Evolutionary conservation across 1,140 invertebrate genomes (phyloP).

Genomic region (Drosophila paulistorum): DNA sequence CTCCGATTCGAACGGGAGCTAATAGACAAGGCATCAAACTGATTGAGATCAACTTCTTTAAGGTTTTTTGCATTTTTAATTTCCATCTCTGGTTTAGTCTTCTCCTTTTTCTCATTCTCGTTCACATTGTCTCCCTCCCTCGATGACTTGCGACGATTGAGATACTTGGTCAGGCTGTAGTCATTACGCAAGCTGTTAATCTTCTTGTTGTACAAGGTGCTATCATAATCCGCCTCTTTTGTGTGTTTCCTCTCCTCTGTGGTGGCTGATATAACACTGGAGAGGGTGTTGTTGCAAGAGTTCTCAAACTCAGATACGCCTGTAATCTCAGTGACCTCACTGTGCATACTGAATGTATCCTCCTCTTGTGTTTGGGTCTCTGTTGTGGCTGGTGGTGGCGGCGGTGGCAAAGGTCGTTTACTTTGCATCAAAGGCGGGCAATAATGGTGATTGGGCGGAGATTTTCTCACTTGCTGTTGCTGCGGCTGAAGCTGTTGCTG

Average conservation of each 20-base stretch:
- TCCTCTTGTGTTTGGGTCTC: conserved; percentile 49
- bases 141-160: conserved; percentile 69
- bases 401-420: conserved; percentile 64
- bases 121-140: conserved; percentile 22
- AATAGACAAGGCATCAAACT: conserved; percentile 74
- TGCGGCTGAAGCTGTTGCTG: conserved; percentile 3
- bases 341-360: conserved; percentile 72
- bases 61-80: conserved; percentile 52
- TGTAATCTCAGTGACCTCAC: conserved; percentile 77
- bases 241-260: conserved; percentile 43
- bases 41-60: conserved; percentile 69
- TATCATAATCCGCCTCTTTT: conserved; percentile 63
- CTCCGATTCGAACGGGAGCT: conserved; percentile 78
- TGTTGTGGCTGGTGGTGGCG: conserved; percentile 44
- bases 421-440: conserved; percentile 55
- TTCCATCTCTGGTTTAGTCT: conserved; percentile 42
- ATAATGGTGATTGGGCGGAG: conserved; percentile 56
- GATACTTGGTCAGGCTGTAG: conserved; percentile 79
- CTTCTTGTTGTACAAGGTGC: conserved; percentile 65
- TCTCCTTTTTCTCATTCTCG: conserved; percentile 31
- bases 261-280: conserved; percentile 56
- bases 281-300: conserved; percentile 71
- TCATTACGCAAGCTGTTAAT: conserved; percentile 75
- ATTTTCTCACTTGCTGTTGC: conserved; percentile 3
- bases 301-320: conserved; percentile 75